phyloP scores from a whole-genome alignment of 2,797 vertebrate species.

The Notolabrus celidotus region DNA sequence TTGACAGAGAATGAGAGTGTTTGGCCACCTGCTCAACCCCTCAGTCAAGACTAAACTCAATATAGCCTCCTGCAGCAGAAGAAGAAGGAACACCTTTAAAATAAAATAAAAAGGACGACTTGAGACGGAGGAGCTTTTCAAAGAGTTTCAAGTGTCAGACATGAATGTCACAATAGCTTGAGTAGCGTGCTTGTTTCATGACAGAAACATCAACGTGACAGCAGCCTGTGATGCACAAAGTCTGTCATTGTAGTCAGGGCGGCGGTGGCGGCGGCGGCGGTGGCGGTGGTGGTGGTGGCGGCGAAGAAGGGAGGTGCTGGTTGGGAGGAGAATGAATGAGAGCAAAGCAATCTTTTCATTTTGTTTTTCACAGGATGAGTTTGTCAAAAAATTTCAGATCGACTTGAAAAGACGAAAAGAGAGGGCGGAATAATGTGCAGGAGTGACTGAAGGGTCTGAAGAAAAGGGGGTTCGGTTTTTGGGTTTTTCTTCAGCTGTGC shows the following conservation, averaged over 20 bases:
- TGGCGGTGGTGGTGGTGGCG: slow-evolving; percentile 3
- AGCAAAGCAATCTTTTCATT: slow-evolving; percentile 68
- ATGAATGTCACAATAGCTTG: slow-evolving; percentile 47
- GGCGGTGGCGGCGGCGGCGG: slow-evolving; percentile 17
- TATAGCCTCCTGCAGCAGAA: slow-evolving; percentile 17
- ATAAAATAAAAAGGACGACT: slow-evolving; percentile 12
- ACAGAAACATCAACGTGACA: slow-evolving; percentile 71
- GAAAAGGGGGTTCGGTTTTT: slow-evolving; percentile 69
- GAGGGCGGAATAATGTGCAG: slow-evolving; percentile 66
- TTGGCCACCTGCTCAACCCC: slow-evolving; percentile 54
- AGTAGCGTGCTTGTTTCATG: slow-evolving; percentile 56
- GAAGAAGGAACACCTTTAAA: not conserved
- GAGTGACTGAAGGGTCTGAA: slow-evolving; percentile 74
- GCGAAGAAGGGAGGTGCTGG: slow-evolving; percentile 31
- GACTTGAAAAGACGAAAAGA: slow-evolving; percentile 66
- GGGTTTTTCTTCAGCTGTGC: slow-evolving; percentile 14
- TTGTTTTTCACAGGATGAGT: slow-evolving; percentile 66
- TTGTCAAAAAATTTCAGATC: slow-evolving; percentile 66
- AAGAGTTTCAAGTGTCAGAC: slow-evolving; percentile 57
- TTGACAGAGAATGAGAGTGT: slow-evolving; percentile 39
- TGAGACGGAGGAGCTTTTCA: slow-evolving; percentile 43
- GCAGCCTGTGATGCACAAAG: slow-evolving; percentile 68
- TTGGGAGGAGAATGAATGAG: slow-evolving; percentile 49
- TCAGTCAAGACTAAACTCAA: slow-evolving; percentile 33
- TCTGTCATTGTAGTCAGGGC: slow-evolving; percentile 64